Percentiles rank a stretch among this genome's conserved stretches.
phyloP scores from a whole-genome alignment of 2,888 invertebrate genomes.

The Pegoplata infirma region DNA sequence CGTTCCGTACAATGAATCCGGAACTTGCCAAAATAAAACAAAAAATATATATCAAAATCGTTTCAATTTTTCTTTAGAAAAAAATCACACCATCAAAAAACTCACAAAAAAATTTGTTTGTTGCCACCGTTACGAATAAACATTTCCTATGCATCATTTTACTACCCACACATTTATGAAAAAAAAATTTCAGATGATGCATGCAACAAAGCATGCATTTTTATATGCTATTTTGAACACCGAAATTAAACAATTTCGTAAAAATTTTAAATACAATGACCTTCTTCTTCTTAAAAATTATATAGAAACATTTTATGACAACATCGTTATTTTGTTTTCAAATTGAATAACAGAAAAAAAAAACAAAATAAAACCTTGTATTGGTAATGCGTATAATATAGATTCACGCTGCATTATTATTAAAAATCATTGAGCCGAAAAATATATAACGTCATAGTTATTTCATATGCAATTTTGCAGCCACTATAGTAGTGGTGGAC shows the following conservation, averaged over 20 bases:
- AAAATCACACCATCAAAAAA: constrained; percentile 11
- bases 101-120: constrained; percentile 13
- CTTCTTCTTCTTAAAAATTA: constrained; percentile 44
- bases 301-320: constrained; percentile 21
- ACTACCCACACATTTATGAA: neutral
- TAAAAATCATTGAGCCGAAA: constrained; percentile 32
- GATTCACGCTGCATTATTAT: neutral
- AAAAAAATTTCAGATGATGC: constrained; percentile 29
- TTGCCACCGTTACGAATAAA: neutral
- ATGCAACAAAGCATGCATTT: constrained; percentile 31
- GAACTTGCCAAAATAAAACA: constrained; percentile 43
- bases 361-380: constrained; percentile 7
- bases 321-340: constrained; percentile 23
- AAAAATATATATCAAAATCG: too few species aligned
- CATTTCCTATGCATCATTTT: neutral
- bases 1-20: constrained; percentile 50
- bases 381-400: neutral
- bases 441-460: constrained; percentile 37
- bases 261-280: constrained; percentile 51
- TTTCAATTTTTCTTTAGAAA: constrained; percentile 19
- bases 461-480: constrained; percentile 17
- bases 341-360: too few species aligned
- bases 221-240: neutral
- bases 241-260: constrained; percentile 42
- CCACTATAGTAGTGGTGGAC: too few species aligned